These are phyloP conservation scores for Neoniphon sammara DNA, from an alignment of 2,797 vertebrate species.

Conservation along the genomic window DNA sequence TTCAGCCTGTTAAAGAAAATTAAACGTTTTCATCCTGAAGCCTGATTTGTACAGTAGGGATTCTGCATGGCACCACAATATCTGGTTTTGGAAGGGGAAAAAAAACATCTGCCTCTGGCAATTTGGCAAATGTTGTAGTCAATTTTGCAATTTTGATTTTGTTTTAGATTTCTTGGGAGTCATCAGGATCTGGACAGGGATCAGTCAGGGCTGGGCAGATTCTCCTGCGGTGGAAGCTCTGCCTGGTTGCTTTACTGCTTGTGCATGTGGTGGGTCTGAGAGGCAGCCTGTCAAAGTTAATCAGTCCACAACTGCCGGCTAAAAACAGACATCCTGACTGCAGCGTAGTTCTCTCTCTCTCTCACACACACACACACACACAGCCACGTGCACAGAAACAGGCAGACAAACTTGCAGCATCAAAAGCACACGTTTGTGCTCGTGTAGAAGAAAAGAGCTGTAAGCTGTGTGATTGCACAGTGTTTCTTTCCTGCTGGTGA, in stretches of 20 bases:
- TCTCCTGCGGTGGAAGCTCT: constrained; percentile 51
- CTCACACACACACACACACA: constrained; percentile 30
- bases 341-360: constrained; percentile 55
- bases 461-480: constrained; percentile 21
- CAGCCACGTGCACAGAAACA: constrained; percentile 23
- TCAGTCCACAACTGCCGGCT: constrained; percentile 76
- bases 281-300: constrained; percentile 83
- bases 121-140: background rate
- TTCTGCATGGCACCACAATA: too few species aligned
- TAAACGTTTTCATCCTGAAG: background rate
- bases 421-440: constrained; percentile 39
- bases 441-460: constrained; percentile 25
- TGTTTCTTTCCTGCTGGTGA: constrained; percentile 35
- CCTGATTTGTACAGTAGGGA: constrained; percentile 1
- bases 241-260: constrained; percentile 69
- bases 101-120: background rate
- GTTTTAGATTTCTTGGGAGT: constrained; percentile 25
- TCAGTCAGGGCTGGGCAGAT: constrained; percentile 19
- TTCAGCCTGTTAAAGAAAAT: constrained; percentile 1
- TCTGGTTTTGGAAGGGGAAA: constrained; percentile 15
- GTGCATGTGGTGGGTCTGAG: constrained; percentile 77
- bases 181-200: constrained; percentile 28
- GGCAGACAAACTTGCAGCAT: constrained; percentile 43
- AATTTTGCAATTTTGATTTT: constrained; percentile 21
- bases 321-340: constrained; percentile 80